Evolutionary conservation across 92 coral and sea anemone genomes (phyloP), one percentile per base, ranked within the genome.

Genomic region (Palythoa grandis): DNA sequence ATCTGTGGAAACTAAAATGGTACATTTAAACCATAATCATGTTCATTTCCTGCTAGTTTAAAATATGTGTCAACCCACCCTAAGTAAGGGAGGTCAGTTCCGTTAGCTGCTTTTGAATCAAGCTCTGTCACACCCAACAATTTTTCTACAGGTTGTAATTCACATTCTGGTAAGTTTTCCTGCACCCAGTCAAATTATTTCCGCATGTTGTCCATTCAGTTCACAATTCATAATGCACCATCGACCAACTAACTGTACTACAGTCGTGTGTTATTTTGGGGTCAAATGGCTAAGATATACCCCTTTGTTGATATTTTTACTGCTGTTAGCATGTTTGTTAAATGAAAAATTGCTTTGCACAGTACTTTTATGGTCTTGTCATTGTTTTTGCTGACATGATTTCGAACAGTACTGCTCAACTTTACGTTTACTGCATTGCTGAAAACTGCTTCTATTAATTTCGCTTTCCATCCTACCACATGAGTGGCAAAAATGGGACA

Each of bases 321-420:
- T 79, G 50, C 66, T 23, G 35, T 6, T 84, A 56, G 72, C 82
- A 76, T 65, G 88, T 83, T 77, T 86, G 47, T 74, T 70, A 88
- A 83, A 65, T 74, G 63, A 15, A 84, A 79, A 38, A 88, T 77
- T 63, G 91, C 89, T 73, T 77, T 82, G 57, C 91, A 84, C 61
- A 89, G 76, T 7, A 48, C 72, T 58, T n/a, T 80, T 92, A 78
- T 90, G 91, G 50, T 89, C 35, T 78, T 8, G 19, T 71, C 83
- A 78, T 7, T 91, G 94, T 79, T 72, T 84, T 23, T 72, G 70
- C 79, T 93, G 94, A 70, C 93, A 91, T 80, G 13, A 61, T 71
- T 78, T 74, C 5, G 93, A 89, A 70, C 96, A 91, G 76, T 93
- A 93, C 52, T 83, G 83, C 8, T 91, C 92, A 82, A 86, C 87